phyloP scores from a whole-genome alignment of 2,888 invertebrate genomes.

The Caenorhabditis imperialis region DNA sequence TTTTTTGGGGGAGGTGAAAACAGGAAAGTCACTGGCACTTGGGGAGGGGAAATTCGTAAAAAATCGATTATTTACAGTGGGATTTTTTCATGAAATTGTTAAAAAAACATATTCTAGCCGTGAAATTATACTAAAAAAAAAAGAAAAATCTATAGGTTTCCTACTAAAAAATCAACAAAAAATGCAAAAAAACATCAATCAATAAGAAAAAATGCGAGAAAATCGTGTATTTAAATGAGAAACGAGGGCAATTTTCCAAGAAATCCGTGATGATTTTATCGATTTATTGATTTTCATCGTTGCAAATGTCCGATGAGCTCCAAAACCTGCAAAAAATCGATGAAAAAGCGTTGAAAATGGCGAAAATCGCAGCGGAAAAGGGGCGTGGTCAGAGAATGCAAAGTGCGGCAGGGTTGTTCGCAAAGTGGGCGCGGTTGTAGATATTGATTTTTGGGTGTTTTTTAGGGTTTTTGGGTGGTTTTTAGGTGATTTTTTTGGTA shows the following conservation, averaged over 20 bases:
- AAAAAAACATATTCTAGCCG: slow-evolving; percentile 5
- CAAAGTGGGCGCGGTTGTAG: no score
- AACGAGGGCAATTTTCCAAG: slow-evolving; percentile 1
- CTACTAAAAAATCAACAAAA: slow-evolving; percentile 6
- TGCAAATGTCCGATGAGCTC: slow-evolving; percentile 35
- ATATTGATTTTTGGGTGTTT: neutral
- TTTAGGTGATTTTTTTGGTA: neutral
- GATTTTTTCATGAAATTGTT: slow-evolving; percentile 15
- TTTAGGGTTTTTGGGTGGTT: no score
- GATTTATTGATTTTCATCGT: no score
- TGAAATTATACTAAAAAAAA: slow-evolving; percentile 3
- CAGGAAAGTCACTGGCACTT: slow-evolving; percentile 36
- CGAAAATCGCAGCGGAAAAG: no score
- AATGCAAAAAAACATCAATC: slow-evolving; percentile 6
- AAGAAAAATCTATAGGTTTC: slow-evolving; percentile 6
- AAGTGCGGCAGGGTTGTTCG: no score
- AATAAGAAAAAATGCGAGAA: slow-evolving; percentile 14
- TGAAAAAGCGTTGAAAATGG: neutral
- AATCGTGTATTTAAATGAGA: slow-evolving; percentile 1
- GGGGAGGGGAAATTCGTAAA: neutral
- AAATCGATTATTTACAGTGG: slow-evolving; percentile 17
- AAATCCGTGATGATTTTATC: slow-evolving; percentile 12
- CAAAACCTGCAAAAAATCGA: slow-evolving; percentile 23
- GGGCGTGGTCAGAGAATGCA: no score
- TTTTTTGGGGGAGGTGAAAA: slow-evolving; percentile 6